Percentiles rank a stretch among this genome's conserved stretches.
Evolutionary conservation across 1,140 invertebrate genomes (phyloP).

Genomic region (Delia radicum): DNA sequence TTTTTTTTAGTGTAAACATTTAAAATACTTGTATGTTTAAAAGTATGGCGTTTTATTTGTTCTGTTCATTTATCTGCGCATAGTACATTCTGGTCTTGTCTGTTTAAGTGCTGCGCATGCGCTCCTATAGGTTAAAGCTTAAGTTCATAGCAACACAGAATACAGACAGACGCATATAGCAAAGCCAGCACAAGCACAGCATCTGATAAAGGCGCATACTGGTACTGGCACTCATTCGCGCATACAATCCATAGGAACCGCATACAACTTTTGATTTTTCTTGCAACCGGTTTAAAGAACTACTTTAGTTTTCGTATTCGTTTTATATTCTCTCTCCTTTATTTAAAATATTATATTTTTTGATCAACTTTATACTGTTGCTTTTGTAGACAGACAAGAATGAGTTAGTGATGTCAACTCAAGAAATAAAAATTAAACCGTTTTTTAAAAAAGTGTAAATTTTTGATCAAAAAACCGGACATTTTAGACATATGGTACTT

Average conservation of each 20-base stretch:
- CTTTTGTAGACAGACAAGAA: neutral
- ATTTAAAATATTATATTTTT: too few species aligned
- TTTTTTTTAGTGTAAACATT: too few species aligned
- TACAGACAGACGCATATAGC: neutral
- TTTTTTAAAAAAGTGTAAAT: too few species aligned
- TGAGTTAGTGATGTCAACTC: too few species aligned
- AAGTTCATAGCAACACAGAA: neutral
- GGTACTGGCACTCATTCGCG: too few species aligned
- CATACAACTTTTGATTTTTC: constrained; percentile 1
- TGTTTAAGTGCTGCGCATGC: neutral
- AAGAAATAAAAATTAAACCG: too few species aligned
- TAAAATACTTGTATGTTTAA: neutral
- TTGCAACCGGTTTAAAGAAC: neutral
- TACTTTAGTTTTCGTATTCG: neutral
- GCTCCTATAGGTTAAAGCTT: neutral
- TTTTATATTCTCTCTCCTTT: too few species aligned
- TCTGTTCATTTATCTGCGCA: neutral
- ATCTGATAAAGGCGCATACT: neutral
- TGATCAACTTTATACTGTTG: too few species aligned
- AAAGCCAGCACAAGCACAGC: neutral
- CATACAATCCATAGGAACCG: neutral
- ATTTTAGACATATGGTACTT: too few species aligned
- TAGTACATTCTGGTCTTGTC: neutral
- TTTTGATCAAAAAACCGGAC: too few species aligned
- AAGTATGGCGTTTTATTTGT: neutral